A percentile compares a stretch with the other conserved stretches of the same genome.
phyloP scores from a whole-genome alignment of 2,888 invertebrate species.

The Nomada lathburiana region DNA sequence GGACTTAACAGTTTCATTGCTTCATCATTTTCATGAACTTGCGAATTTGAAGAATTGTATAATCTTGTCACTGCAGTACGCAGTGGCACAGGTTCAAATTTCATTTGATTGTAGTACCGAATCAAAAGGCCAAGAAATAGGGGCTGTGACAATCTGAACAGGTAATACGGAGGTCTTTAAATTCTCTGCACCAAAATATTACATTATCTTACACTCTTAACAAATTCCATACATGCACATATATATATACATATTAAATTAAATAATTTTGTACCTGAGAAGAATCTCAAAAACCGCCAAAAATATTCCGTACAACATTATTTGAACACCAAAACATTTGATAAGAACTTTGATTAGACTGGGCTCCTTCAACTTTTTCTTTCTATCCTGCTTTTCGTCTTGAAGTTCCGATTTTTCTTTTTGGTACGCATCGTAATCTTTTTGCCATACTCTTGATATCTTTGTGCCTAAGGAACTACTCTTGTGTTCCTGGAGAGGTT shows the following conservation, averaged over 20 bases:
- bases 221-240: neutral
- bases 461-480: constrained; percentile 88
- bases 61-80: constrained; percentile 43
- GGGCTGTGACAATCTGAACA: constrained; percentile 88
- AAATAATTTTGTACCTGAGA: constrained; percentile 85
- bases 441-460: constrained; percentile 87
- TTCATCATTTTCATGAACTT: constrained; percentile 66
- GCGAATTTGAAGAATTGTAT: constrained; percentile 45
- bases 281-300: constrained; percentile 87
- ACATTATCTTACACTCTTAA: constrained; percentile 22
- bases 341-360: constrained; percentile 87
- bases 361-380: constrained; percentile 82
- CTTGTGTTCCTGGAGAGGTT: constrained; percentile 89
- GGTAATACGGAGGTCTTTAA: constrained; percentile 49
- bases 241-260: neutral
- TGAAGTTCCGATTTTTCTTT: constrained; percentile 56
- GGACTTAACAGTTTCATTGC: constrained; percentile 75
- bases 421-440: constrained; percentile 83
- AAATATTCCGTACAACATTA: constrained; percentile 88
- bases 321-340: constrained; percentile 87
- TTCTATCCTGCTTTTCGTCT: constrained; percentile 44
- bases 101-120: constrained; percentile 85
- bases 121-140: constrained; percentile 87
- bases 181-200: neutral
- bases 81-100: constrained; percentile 61